Evolutionary conservation across 2,888 invertebrate species (phyloP), one percentile per base, ranked within the genome.

Genomic region (Willowsia nigromaculata): DNA sequence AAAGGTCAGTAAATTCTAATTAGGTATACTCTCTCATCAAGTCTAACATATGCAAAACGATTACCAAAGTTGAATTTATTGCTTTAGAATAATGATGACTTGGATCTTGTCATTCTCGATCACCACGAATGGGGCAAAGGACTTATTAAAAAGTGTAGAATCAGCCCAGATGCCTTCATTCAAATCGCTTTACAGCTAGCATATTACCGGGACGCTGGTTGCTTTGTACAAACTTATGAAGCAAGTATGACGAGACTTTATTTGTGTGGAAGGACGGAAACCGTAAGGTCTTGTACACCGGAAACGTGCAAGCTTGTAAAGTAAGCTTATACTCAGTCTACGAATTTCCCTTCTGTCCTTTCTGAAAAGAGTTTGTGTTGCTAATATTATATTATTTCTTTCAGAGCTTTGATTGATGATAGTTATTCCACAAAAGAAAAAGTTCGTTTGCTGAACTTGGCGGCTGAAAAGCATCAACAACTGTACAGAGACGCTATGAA

Each of bases 151-250:
- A 94, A 93, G 56, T 94, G 94, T 92, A 94, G 94, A 93, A 94
- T 94, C 84, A 94, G 94, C 88, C 95, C 95, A n/a, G 95, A 95
- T 93, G 94, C 94, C 9, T 95, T 94, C 90, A 93, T 95, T 13
- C 95, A 95, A 93, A 93, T 94, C 91, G 94, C 94, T 0, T 92
- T 95, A 9, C 94, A 94, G 92, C 90, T 94, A 27, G 94, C 94
- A 0, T 94, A 94, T 90, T 94, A 93, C 90, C 18, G 74, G 13
- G 94, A 94, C 89, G 91, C 93, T n/a, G 94, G 94, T 2, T 93
- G 93, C 90, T 94, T 94, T 92, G 94, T 94, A 3, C 93, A 94
- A 86, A 94, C 94, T 5, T 95, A 95, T 91, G 94, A 95, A 92
- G 94, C 95, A 0, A 94, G 94, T 18, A 94, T 94, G 94, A 95